Evolutionary conservation across 2,797 vertebrate species (phyloP), one percentile per base, ranked within the genome.

Genomic region (Pantherophis vulpinus): DNA sequence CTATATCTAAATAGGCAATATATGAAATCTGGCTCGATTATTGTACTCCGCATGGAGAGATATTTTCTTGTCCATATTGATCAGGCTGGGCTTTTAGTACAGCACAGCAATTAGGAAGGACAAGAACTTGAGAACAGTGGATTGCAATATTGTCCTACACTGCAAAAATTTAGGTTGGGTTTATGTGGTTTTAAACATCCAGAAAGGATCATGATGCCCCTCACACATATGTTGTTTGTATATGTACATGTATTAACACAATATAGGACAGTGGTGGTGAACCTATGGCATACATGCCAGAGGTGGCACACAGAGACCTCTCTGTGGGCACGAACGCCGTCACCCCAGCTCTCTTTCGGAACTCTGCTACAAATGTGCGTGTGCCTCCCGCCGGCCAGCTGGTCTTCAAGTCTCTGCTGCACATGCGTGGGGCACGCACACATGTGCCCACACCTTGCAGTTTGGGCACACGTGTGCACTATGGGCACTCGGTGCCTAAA

Each of bases 1-100:
- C 58, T 90, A 91, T 87, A 93, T 92, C 56, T 96, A 95, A 95
- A 94, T 58, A 7, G 16, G 70, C 66, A 93, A 87, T 4, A 20
- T 79, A 37, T 79, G 32, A 79, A 42, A 79, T 42, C 70, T 79
- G 18, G 16, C 32, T 79, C 3, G 3, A 20, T 79, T 23, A 32
- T n/a, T 66, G 29, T 66, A 79, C 18, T 79, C 70, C 0, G 3
- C 3, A 79, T 23, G 32, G 70, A 37, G 18, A 18, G 32, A 79
- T 79, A 37, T 79, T 79, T 79, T 79, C 32, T 42, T 79, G 6
- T 37, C 70, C 32, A 79, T 79, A 20, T 20, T 42, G 70, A 79
- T 20, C 16, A 0, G 70, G 70, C 16, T 74, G 70, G 32, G 32
- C 4, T 37, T 79, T 79, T 37, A 79, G 18, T 79, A 37, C 32